Base-by-base conservation (phyloP, 2,888 invertebrate species). In the Sarcophaga subvicina region DNA sequence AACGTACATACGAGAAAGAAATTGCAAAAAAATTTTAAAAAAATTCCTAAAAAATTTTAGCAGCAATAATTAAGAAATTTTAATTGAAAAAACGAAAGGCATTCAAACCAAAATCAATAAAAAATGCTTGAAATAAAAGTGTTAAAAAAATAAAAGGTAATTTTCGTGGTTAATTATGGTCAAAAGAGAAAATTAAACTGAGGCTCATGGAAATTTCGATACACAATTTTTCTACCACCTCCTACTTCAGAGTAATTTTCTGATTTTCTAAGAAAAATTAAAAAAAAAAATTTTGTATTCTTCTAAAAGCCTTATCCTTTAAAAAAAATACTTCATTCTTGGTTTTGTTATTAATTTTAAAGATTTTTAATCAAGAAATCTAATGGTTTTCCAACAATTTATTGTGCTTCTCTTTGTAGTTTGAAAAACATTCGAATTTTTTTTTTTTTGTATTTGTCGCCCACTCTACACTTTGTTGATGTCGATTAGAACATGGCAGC, bases 391-490 rank as follows among this genome's bases (percentile, higher is more conserved):
- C 37, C 37, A 37, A 37, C 37, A 37, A 37, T 37, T 37, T 37
- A 10, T 37, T 37, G 10, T 10, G 2, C 8, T 37, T 37, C 8
- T 10, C 10, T 10, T 10, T 37, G 37, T 37, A 37, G 37, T 37
- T 67, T 59, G 45, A 72, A 25, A n/a, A 80, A 12, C 8, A 37
- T 37, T 8, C 37, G 37, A 37, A 37, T 37, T 37, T 10, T 37
- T 37, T 37, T 37, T 3, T 37, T 77, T 80, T 83, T 77, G 62
- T 86, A 71, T 71, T 76, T 76, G 67, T 83, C 83, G 87, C 87
- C 87, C 83, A 87, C 87, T 84, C 84, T 84, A 87, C 81, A 81
- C 76, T 75, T 79, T 84, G 79, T 87, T 81, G 62, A 87, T 87
- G 87, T 81, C 60, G 60, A 82, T 60, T 73, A 69, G 25, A 72